Evolutionary conservation across 2,888 invertebrate species (phyloP).

Genomic region (Machimus atricapillus): DNA sequence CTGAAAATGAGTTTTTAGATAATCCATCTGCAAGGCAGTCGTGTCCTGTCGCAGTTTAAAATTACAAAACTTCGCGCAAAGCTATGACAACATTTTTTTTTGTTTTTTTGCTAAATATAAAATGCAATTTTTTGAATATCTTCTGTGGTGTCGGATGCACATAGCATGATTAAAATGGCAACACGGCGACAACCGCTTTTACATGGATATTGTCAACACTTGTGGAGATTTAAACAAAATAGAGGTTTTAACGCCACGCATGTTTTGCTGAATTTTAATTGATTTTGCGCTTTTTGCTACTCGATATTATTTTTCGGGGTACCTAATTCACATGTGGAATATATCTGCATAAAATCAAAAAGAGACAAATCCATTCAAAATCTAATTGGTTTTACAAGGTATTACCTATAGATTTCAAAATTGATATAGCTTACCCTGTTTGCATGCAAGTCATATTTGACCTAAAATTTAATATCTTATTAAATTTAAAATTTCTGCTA

Average conservation of each 20-base stretch:
- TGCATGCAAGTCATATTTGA: not conserved
- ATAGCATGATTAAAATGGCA: not conserved
- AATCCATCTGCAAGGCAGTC: not conserved
- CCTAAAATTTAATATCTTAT: too few species aligned
- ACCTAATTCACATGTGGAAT: not conserved
- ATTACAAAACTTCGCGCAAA: not conserved
- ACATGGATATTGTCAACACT: not conserved
- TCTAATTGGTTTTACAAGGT: not conserved
- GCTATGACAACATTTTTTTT: not conserved
- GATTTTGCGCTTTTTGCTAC: not conserved
- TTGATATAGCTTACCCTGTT: not conserved
- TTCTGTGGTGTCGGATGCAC: not conserved
- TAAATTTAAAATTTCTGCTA: too few species aligned
- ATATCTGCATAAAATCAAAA: not conserved
- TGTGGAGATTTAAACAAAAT: not conserved
- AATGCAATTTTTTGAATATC: not conserved
- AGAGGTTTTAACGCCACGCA: not conserved
- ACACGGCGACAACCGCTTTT: not conserved
- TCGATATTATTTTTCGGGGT: not conserved
- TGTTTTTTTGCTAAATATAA: not conserved
- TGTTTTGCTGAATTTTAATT: not conserved
- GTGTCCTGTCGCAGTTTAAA: not conserved
- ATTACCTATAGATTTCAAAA: not conserved
- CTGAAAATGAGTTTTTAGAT: not conserved
- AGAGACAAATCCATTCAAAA: not conserved